phyloP scores from a whole-genome alignment of 2,888 invertebrate genomes.

The Sabatieria punctata region DNA sequence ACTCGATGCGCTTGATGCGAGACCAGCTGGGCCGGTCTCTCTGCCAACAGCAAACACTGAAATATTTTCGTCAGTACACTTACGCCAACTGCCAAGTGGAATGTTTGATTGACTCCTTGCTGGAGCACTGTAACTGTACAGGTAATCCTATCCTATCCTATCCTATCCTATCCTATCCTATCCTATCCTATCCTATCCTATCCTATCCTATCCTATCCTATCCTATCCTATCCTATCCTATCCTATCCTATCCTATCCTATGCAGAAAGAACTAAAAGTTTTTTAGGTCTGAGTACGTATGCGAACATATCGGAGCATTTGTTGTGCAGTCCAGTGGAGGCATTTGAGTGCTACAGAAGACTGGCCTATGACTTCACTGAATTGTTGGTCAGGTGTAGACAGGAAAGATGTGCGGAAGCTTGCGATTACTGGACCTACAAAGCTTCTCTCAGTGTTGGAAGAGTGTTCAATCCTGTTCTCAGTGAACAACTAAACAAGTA shows the following conservation, averaged over 20 bases:
- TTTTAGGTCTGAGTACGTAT: background rate
- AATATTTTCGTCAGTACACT: constrained; percentile 4
- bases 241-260: no score
- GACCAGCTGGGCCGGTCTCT: background rate
- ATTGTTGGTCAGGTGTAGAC: background rate
- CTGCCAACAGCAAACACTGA: background rate
- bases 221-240: no score
- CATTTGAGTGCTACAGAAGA: background rate
- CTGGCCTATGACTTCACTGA: background rate
- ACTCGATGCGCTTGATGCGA: background rate
- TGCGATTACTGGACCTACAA: constrained; percentile 5
- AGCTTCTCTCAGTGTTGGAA: constrained; percentile 1
- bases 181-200: no score
- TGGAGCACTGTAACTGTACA: constrained; percentile 3
- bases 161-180: no score
- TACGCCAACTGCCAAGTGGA: constrained; percentile 7
- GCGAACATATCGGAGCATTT: background rate
- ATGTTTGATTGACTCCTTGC: constrained; percentile 3
- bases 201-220: no score
- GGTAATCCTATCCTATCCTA: no score
- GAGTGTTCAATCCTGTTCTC: constrained; percentile 1
- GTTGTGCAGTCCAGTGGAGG: background rate
- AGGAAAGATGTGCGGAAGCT: background rate
- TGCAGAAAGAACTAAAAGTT: background rate
- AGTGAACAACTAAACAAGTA: background rate